Evolutionary conservation across 1,140 invertebrate species (phyloP).

Genomic region (Zaprionus camerounensis): DNA sequence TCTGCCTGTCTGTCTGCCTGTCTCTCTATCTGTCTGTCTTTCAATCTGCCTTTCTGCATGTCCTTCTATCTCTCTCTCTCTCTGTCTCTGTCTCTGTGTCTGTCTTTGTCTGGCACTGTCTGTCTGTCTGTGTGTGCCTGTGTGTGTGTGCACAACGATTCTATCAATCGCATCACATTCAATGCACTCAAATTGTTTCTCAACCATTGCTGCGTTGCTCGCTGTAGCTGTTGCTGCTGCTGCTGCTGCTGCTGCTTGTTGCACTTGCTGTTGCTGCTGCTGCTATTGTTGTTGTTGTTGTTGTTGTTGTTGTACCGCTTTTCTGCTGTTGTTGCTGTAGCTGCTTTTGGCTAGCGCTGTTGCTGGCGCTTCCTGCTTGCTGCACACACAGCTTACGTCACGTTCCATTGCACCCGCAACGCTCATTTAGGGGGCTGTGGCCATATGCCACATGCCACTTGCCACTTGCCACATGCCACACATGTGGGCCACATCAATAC

Average conservation of each 20-base stretch:
- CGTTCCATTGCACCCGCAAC: slow-evolving; percentile 41
- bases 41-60: too few species aligned
- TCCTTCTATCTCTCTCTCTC: background rate
- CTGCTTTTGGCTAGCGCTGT: background rate
- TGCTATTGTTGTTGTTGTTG: slow-evolving; percentile 1
- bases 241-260: background rate
- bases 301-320: too few species aligned
- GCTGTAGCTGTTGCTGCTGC: slow-evolving; percentile 1
- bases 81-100: background rate
- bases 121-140: slow-evolving; percentile 9
- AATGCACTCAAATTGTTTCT: slow-evolving; percentile 62
- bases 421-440: slow-evolving; percentile 21
- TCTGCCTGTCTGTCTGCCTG: background rate
- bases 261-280: background rate
- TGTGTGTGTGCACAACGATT: slow-evolving; percentile 41
- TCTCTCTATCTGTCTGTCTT: background rate
- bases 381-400: slow-evolving; percentile 34
- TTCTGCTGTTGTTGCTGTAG: background rate
- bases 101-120: background rate
- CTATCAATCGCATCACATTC: slow-evolving; percentile 66
- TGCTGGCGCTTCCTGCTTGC: slow-evolving; percentile 20
- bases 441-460: slow-evolving; percentile 48
- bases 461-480: slow-evolving; percentile 27
- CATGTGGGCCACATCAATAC: slow-evolving; percentile 26
- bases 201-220: slow-evolving; percentile 14